phyloP scores from a whole-genome alignment of 2,797 vertebrate genomes.

The Bovichtus variegatus region DNA sequence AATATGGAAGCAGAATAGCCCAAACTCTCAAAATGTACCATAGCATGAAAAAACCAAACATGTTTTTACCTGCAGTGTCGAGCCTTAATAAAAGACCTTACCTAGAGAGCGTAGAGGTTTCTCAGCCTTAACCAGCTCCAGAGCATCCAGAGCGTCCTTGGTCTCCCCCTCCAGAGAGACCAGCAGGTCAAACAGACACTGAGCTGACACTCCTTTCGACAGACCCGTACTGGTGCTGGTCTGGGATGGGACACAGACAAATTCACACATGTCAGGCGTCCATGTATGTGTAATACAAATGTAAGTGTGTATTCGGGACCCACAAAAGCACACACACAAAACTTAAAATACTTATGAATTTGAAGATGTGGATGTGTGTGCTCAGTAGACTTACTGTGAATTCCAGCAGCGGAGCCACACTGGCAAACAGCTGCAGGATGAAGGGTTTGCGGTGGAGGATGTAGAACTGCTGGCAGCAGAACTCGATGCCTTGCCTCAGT shows the following conservation, averaged over 20 bases:
- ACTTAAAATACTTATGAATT: neutral
- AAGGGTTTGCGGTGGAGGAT: slow-evolving; percentile 97
- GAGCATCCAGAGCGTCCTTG: slow-evolving; percentile 92
- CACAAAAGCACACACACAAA: neutral
- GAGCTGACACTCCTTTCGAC: slow-evolving; percentile 95
- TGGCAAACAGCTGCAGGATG: slow-evolving; percentile 96
- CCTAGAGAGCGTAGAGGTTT: slow-evolving; percentile 97
- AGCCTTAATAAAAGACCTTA: slow-evolving; percentile 65
- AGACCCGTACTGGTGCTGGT: slow-evolving; percentile 88
- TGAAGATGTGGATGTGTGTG: neutral
- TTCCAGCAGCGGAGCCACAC: slow-evolving; percentile 95
- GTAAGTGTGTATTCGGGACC: neutral
- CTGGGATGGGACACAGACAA: slow-evolving; percentile 50
- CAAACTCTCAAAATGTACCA: no score
- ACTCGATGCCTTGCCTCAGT: slow-evolving; percentile 94
- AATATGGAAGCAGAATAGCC: no score
- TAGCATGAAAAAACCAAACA: no score
- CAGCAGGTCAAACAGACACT: slow-evolving; percentile 97
- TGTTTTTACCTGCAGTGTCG: no score
- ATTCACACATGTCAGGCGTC: neutral
- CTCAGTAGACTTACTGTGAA: slow-evolving; percentile 89
- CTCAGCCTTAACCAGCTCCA: slow-evolving; percentile 97
- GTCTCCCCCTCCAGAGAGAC: slow-evolving; percentile 96
- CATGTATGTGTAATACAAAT: neutral
- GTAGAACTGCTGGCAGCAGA: slow-evolving; percentile 97